Percentiles rank a stretch among this genome's conserved stretches.
Conservation (phyloP, 2,113 vertebrate genomes). For the Nycticorax nycticorax region DNA sequence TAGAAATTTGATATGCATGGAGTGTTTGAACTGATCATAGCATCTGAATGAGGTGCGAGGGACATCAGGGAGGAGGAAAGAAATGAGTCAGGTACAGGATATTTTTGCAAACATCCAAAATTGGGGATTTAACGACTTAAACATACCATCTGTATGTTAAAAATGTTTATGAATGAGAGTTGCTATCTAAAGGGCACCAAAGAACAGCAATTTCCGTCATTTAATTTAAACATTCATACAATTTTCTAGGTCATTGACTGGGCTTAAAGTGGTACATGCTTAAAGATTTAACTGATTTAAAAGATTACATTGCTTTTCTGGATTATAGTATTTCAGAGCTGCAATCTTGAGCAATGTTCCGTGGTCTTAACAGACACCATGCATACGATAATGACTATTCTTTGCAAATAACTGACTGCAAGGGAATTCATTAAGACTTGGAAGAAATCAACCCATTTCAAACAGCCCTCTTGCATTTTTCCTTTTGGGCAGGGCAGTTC, state of each 20-base stretch:
- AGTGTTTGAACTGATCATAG: neutral
- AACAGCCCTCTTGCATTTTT: neutral
- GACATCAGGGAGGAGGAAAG: neutral
- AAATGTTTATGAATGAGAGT: neutral
- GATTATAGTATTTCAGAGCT: slow-evolving; percentile 41
- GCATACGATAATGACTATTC: neutral
- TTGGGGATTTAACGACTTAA: neutral
- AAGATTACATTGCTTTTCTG: slow-evolving; percentile 56
- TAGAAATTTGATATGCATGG: neutral
- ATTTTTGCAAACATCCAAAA: neutral
- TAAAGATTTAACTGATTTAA: slow-evolving; percentile 67
- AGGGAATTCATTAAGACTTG: neutral
- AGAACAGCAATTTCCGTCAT: slow-evolving; percentile 8
- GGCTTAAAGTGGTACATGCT: slow-evolving; percentile 52
- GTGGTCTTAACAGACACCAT: neutral
- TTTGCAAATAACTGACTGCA: neutral
- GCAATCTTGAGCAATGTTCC: neutral
- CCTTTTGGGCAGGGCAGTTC: neutral
- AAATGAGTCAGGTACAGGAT: neutral
- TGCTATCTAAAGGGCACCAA: neutral
- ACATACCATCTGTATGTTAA: neutral
- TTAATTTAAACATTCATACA: slow-evolving; percentile 30
- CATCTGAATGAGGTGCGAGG: neutral
- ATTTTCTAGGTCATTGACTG: slow-evolving; percentile 61
- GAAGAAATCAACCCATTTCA: neutral